Base-by-base conservation (phyloP, 2,888 invertebrate genomes). In the Helicoverpa assulta region DNA sequence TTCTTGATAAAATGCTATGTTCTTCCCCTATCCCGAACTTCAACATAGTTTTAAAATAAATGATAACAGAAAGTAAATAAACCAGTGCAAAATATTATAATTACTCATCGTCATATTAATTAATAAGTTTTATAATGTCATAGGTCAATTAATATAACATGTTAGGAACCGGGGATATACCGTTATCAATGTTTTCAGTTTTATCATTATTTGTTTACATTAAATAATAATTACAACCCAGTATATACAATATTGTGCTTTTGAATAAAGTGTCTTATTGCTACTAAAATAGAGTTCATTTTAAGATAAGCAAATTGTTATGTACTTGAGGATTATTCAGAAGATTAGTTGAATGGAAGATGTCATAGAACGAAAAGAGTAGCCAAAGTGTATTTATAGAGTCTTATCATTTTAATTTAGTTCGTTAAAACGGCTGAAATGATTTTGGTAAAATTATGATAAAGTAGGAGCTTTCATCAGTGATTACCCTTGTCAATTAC, bases 131-230 rank as follows among this genome's bases (percentile, higher is more conserved):
- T 29, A 12, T 50, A 19, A 26, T 52, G 3, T 52, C 0, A 61
- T 3, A 60, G 66, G 72, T 54, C 43, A 77, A 50, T 43, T 63
- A 12, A 19, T 3, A n/a, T 14, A 4, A 40, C 16, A 5, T 1
- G 14, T 14, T 21, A 71, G 10, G n/a, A 18, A 0, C 14, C 21
- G 73, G 74, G 78, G 61, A 61, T 51, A 37, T 77, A 72, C 75
- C 19, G 6, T 18, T 77, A 77, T 77, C 78, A 10, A 16, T 10
- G 10, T n/a, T 21, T 5, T 33, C 56, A 50, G 18, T 10, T 52
- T 5, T 7, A 40, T 33, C 16, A 19, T 72, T n/a, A 26, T 21
- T 5, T 63, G 40, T 50, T 14, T 50, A 54, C 12, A 63, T 43
- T 50, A 37, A n/a, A 47, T 37, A 19, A 18, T 37, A n/a, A 18